Evolutionary conservation across 2,797 vertebrate genomes (phyloP).

Genomic region (Argyrosomus regius): DNA sequence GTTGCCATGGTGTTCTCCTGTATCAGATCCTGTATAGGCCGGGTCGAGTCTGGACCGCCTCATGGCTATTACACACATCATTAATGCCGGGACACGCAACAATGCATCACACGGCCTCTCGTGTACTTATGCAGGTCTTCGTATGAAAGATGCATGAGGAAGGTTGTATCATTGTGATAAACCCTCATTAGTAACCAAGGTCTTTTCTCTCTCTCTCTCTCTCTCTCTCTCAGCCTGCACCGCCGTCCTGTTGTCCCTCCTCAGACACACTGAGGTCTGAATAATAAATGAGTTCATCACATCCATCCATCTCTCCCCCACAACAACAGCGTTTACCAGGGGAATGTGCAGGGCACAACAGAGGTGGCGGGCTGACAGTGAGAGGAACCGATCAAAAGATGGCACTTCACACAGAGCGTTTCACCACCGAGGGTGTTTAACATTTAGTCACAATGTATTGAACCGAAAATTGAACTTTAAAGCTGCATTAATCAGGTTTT

Average conservation of each 20-base stretch:
- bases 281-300: slow-evolving; percentile 77
- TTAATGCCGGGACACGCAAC: slow-evolving; percentile 53
- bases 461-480: slow-evolving; percentile 19
- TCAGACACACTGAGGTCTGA: slow-evolving; percentile 69
- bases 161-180: slow-evolving; percentile 59
- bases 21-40: neutral
- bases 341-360: slow-evolving; percentile 5
- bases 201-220: slow-evolving; percentile 31
- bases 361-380: slow-evolving; percentile 6
- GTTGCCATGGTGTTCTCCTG: neutral
- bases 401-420: neutral
- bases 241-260: slow-evolving; percentile 53
- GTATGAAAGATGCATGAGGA: slow-evolving; percentile 78
- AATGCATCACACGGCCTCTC: slow-evolving; percentile 30
- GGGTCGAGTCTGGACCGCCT: neutral
- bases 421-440: slow-evolving; percentile 3
- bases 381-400: slow-evolving; percentile 36
- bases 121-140: slow-evolving; percentile 38
- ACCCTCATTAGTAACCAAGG: slow-evolving; percentile 72
- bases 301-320: slow-evolving; percentile 58
- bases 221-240: slow-evolving; percentile 17
- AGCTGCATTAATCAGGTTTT: slow-evolving; percentile 12
- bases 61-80: slow-evolving; percentile 37
- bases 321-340: slow-evolving; percentile 53
- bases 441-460: slow-evolving; percentile 3